Percentiles rank a stretch among this genome's conserved stretches.
Conservation (phyloP, 2,888 invertebrate species). For the Tolmerus cingulatus region DNA sequence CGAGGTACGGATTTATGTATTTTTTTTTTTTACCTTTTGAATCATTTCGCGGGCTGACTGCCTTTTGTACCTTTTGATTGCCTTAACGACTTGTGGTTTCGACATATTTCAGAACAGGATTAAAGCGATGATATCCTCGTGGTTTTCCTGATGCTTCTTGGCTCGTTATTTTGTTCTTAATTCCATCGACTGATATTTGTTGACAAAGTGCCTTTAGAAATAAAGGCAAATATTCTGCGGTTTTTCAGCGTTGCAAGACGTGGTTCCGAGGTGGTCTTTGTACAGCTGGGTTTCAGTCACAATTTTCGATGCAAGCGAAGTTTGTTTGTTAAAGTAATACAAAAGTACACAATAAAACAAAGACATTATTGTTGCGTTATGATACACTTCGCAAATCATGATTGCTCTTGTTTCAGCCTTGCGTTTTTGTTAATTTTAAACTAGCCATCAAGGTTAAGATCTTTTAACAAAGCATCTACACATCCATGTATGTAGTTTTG, state of each 20-base stretch:
- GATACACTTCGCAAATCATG: neutral
- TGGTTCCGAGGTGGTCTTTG: neutral
- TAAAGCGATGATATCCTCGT: neutral
- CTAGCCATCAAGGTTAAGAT: neutral
- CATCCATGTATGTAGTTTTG: no score
- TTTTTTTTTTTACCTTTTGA: neutral
- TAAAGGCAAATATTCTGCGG: neutral
- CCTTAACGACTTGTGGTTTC: conserved; percentile 13
- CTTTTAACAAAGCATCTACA: neutral
- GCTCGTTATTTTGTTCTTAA: neutral
- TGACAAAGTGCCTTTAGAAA: neutral
- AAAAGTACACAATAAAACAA: neutral
- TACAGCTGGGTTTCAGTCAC: neutral
- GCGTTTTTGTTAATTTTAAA: neutral
- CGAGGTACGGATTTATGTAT: neutral
- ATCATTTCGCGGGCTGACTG: neutral
- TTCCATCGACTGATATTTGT: neutral
- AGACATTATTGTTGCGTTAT: neutral
- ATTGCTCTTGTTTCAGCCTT: neutral
- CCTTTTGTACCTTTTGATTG: conserved; percentile 2
- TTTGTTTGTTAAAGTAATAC: neutral
- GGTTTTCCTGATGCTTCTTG: neutral
- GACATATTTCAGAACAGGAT: neutral
- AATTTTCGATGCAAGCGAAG: neutral
- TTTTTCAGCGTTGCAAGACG: neutral